A percentile compares a stretch with the other conserved stretches of the same genome.
Conservation (phyloP, 2,888 invertebrate species). For the Drosophila histrio region DNA sequence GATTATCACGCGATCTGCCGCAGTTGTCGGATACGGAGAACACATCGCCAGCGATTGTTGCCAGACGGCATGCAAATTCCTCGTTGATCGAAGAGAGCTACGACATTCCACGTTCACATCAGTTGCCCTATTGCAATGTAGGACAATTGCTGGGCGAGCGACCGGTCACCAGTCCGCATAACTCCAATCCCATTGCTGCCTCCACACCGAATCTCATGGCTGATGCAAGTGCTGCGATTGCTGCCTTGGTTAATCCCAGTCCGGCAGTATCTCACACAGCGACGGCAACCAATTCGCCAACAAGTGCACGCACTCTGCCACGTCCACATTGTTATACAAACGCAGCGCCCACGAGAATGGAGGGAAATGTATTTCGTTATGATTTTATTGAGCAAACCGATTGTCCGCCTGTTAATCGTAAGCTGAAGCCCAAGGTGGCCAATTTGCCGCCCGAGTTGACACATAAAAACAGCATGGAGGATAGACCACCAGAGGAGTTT, state of each 20-base stretch:
- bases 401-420: conserved; percentile 91
- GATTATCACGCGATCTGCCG: conserved; percentile 80
- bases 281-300: conserved; percentile 46
- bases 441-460: conserved; percentile 14
- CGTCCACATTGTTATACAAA: conserved; percentile 85
- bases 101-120: conserved; percentile 89
- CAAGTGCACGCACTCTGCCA: conserved; percentile 75
- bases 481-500: conserved; percentile 8
- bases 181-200: conserved; percentile 80
- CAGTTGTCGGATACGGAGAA: conserved; percentile 84
- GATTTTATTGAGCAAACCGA: conserved; percentile 84
- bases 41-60: conserved; percentile 84
- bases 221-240: conserved; percentile 43
- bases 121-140: conserved; percentile 84
- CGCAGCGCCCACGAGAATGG: conserved; percentile 85
- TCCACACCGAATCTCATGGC: conserved; percentile 83
- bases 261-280: not conserved
- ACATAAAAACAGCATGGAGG: not conserved
- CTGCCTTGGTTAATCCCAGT: conserved; percentile 11
- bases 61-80: conserved; percentile 80
- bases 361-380: conserved; percentile 85
- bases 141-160: conserved; percentile 78
- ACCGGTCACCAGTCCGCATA: conserved; percentile 75
- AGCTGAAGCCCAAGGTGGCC: conserved; percentile 88
- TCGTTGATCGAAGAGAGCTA: conserved; percentile 86